Conservation (phyloP, 2,888 invertebrate species). For the Pelosia muscerda region DNA sequence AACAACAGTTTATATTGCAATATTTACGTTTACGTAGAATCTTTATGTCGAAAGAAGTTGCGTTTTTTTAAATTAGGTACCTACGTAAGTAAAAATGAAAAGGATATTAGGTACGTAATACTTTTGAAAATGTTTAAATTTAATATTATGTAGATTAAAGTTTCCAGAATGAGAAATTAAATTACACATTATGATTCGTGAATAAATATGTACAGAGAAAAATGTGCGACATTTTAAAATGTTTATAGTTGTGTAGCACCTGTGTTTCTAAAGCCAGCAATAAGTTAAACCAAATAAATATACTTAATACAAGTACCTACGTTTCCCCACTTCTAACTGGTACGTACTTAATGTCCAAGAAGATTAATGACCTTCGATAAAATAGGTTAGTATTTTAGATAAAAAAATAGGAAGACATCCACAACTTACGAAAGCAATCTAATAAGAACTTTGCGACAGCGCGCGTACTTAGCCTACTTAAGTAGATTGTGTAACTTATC, state of each 20-base stretch:
- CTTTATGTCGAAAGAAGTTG: slow-evolving; percentile 14
- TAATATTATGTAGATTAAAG: neutral
- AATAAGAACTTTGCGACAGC: slow-evolving; percentile 52
- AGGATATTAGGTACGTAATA: too few relatives aligned
- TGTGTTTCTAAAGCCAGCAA: neutral
- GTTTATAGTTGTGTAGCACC: neutral
- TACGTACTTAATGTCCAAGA: neutral
- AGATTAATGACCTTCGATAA: slow-evolving; percentile 15
- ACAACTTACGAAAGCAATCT: slow-evolving; percentile 49
- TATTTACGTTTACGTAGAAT: slow-evolving; percentile 23
- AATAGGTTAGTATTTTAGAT: slow-evolving; percentile 22
- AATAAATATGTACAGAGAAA: neutral
- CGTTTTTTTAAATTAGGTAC: neutral
- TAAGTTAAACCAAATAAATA: neutral
- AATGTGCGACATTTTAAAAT: neutral
- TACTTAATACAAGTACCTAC: slow-evolving; percentile 1
- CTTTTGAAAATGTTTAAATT: neutral
- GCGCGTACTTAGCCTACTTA: slow-evolving; percentile 44
- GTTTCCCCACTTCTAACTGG: neutral
- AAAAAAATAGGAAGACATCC: slow-evolving; percentile 41
- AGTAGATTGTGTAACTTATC: slow-evolving; percentile 44
- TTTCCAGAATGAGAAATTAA: neutral
- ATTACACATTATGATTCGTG: neutral
- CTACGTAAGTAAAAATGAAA: neutral
- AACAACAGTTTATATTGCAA: slow-evolving; percentile 49